Evolutionary conservation across 1,140 invertebrate species (phyloP).

Genomic region (Drosophila subpulchrella): DNA sequence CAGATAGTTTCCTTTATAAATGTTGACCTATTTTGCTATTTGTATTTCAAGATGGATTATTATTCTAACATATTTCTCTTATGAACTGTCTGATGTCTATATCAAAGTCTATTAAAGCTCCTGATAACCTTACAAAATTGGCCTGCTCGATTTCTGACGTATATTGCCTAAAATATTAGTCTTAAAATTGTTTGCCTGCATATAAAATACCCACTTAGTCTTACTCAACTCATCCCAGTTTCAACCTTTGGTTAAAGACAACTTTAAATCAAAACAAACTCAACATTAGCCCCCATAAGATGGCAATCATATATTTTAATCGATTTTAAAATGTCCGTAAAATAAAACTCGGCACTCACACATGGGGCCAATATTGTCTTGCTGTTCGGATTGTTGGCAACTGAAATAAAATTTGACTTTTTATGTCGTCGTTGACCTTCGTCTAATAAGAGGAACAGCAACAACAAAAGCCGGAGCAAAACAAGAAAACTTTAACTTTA

Average conservation of each 20-base stretch:
- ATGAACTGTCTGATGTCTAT: background rate
- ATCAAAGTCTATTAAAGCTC: background rate
- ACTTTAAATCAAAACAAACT: constrained; percentile 34
- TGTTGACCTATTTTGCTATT: too few relatives aligned
- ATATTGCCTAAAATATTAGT: background rate
- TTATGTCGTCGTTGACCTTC: constrained; percentile 82
- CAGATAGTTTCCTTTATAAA: background rate
- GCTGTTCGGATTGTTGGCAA: constrained; percentile 46
- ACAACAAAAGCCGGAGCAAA: constrained; percentile 34
- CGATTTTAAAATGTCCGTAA: constrained; percentile 78
- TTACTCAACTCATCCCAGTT: constrained; percentile 22
- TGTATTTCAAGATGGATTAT: too few relatives aligned
- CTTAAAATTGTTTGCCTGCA: background rate
- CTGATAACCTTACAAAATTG: too few relatives aligned
- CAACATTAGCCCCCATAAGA: constrained; percentile 54
- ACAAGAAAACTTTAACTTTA: constrained; percentile 64
- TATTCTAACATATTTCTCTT: background rate
- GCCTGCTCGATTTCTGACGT: background rate
- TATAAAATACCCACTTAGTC: constrained; percentile 1
- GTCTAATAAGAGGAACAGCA: constrained; percentile 70
- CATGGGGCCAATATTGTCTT: constrained; percentile 18
- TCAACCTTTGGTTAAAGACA: constrained; percentile 2
- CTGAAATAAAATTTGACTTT: constrained; percentile 71
- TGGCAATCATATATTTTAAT: constrained; percentile 74
- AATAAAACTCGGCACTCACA: constrained; percentile 27